Evolutionary conservation across 2,113 vertebrate species (phyloP).

Genomic region (Trinectes maculatus): DNA sequence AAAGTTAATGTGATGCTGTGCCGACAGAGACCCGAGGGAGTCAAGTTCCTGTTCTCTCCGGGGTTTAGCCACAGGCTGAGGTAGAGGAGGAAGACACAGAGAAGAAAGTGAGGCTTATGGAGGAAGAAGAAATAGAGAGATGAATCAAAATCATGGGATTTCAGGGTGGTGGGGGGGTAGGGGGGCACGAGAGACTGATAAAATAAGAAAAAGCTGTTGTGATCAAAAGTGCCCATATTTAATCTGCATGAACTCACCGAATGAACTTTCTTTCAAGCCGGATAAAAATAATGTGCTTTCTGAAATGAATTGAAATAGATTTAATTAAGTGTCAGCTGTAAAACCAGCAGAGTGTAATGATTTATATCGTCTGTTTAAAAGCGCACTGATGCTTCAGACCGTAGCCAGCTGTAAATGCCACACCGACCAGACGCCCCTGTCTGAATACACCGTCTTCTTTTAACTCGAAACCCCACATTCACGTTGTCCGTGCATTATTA

Average conservation of each 20-base stretch:
- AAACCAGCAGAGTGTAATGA: constrained; percentile 31
- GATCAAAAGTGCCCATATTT: constrained; percentile 41
- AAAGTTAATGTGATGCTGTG: constrained; percentile 40
- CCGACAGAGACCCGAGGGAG: constrained; percentile 38
- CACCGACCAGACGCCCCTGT: neutral
- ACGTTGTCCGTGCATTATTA: constrained; percentile 14
- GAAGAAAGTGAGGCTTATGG: constrained; percentile 18
- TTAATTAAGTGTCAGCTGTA: constrained; percentile 57
- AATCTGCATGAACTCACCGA: constrained; percentile 22
- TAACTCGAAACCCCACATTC: constrained; percentile 25
- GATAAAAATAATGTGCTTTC: constrained; percentile 25
- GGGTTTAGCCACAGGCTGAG: constrained; percentile 43
- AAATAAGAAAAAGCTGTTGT: constrained; percentile 26
- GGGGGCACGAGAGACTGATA: constrained; percentile 3
- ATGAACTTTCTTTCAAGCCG: constrained; percentile 42
- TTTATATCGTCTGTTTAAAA: constrained; percentile 41
- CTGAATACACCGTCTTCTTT: constrained; percentile 11
- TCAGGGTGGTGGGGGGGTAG: neutral
- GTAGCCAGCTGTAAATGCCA: constrained; percentile 32
- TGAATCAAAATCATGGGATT: neutral
- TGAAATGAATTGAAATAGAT: constrained; percentile 37
- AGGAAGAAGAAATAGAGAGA: constrained; percentile 22
- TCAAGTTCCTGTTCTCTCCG: constrained; percentile 20
- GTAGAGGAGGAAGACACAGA: constrained; percentile 9
- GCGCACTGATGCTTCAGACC: constrained; percentile 7